Percentiles rank a stretch among this genome's conserved stretches.
These are phyloP conservation scores for Drosophila bocqueti DNA, from an alignment of 1,140 invertebrate genomes.

Conservation along the genomic window DNA sequence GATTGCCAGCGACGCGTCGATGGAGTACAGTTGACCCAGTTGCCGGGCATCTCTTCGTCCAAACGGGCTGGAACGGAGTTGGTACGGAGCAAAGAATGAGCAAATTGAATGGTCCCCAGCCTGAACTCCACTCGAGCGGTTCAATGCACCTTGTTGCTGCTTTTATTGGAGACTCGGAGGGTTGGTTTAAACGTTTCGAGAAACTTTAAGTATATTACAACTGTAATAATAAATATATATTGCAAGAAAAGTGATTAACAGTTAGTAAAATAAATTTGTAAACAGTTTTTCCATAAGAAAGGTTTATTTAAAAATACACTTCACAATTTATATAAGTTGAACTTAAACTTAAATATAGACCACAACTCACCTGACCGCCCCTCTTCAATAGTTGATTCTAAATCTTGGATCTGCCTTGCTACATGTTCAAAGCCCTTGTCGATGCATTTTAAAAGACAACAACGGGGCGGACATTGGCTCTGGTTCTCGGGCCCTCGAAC, in stretches of 20 bases:
- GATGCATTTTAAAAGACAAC: slow-evolving; percentile 76
- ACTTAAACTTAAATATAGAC: not conserved
- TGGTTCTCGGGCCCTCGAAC: slow-evolving; percentile 8
- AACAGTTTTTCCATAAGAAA: too few species aligned
- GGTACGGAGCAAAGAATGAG: slow-evolving; percentile 45
- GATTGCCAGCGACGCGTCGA: slow-evolving; percentile 21
- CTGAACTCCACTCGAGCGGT: slow-evolving; percentile 61
- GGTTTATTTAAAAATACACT: too few species aligned
- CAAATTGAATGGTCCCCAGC: slow-evolving; percentile 67
- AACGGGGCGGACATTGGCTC: slow-evolving; percentile 37
- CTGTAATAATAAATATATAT: too few species aligned
- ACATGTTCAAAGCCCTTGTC: slow-evolving; percentile 43
- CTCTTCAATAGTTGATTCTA: slow-evolving; percentile 1
- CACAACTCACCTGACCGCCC: not conserved
- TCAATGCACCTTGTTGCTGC: slow-evolving; percentile 62
- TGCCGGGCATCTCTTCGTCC: slow-evolving; percentile 29
- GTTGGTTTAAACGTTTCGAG: not conserved
- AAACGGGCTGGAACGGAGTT: slow-evolving; percentile 33
- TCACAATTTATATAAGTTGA: too few species aligned
- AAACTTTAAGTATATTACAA: not conserved
- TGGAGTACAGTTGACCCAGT: slow-evolving; percentile 75
- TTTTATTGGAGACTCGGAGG: not conserved
- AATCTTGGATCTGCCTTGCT: slow-evolving; percentile 1
- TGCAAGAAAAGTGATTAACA: too few species aligned
- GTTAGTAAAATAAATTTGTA: too few species aligned